phyloP scores from a whole-genome alignment of 2,113 vertebrate genomes.

The Brevimyrus niger region DNA sequence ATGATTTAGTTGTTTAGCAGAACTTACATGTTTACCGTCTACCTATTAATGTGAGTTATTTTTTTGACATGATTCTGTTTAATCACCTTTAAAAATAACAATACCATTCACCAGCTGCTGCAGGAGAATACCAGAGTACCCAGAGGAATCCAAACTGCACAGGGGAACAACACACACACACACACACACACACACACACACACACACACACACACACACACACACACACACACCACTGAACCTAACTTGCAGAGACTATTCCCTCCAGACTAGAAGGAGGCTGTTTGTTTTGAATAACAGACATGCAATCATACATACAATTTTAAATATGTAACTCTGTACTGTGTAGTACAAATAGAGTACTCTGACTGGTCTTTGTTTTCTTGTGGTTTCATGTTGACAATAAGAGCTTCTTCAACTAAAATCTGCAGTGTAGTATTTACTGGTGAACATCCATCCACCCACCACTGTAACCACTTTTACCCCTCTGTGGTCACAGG shows the following conservation, averaged over 20 bases:
- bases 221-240: neutral
- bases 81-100: neutral
- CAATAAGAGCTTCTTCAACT: neutral
- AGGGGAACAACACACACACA: neutral
- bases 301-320: neutral
- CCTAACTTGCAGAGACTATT: neutral
- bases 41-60: neutral
- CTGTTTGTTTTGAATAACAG: neutral
- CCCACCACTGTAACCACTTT: too few relatives aligned
- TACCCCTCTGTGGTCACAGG: too few relatives aligned
- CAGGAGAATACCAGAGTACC: neutral
- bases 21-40: neutral
- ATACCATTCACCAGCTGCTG: neutral
- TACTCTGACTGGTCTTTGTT: neutral
- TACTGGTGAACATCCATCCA: neutral
- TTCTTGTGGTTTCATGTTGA: neutral
- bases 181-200: neutral
- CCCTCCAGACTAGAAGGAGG: neutral
- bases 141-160: neutral
- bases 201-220: neutral
- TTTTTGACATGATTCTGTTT: neutral
- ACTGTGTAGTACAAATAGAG: neutral
- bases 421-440: neutral
- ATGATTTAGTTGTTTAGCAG: neutral
- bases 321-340: neutral